Percentiles rank a stretch among this genome's conserved stretches.
These are phyloP conservation scores for Phymanthus crucifer DNA, from an alignment of 92 coral and sea anemone genomes.

Conservation along the genomic window DNA sequence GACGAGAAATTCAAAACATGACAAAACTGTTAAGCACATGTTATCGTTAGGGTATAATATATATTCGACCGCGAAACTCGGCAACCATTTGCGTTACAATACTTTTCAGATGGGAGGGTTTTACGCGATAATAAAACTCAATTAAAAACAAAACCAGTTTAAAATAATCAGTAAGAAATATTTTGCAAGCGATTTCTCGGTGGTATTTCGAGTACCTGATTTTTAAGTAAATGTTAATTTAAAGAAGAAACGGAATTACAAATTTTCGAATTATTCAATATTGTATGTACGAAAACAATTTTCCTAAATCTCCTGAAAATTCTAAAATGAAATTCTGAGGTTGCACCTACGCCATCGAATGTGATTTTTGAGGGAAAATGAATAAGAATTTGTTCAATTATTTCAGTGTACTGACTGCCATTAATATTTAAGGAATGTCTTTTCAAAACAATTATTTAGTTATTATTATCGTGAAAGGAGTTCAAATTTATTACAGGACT, in stretches of 20 bases:
- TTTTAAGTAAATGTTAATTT: background rate
- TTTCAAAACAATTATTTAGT: too few relatives aligned
- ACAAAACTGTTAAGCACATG: background rate
- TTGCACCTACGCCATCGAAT: too few relatives aligned
- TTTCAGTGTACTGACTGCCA: too few relatives aligned
- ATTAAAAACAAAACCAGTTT: background rate
- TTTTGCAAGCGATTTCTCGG: background rate
- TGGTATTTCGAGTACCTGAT: background rate
- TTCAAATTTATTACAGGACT: too few relatives aligned
- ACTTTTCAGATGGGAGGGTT: background rate
- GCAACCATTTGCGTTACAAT: background rate
- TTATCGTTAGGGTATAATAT: background rate
- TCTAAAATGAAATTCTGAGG: too few relatives aligned
- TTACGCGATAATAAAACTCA: background rate
- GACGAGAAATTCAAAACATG: background rate
- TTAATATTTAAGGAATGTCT: too few relatives aligned
- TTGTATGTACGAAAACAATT: too few relatives aligned
- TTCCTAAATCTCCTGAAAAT: too few relatives aligned
- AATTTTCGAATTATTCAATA: background rate
- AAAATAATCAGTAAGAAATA: too few relatives aligned
- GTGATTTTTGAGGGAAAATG: too few relatives aligned
- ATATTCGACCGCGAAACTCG: background rate
- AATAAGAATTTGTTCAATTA: too few relatives aligned
- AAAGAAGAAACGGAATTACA: background rate
- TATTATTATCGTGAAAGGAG: too few relatives aligned